A percentile compares a stretch with the other conserved stretches of the same genome.
Conservation (phyloP, 64 coral and sea anemone genomes). For the Stylophora pistillata region DNA sequence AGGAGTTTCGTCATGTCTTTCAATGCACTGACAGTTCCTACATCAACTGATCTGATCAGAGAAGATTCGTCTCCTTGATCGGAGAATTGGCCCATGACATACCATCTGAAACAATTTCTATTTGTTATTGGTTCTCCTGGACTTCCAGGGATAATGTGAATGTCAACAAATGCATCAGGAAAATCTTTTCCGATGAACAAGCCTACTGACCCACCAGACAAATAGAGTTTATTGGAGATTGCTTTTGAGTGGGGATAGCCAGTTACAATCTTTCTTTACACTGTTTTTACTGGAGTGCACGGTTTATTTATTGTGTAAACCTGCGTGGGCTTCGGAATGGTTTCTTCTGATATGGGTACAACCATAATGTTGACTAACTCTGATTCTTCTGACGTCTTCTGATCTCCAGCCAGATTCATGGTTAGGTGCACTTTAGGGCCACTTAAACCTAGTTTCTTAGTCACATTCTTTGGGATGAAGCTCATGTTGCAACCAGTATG, state of each 20-base stretch:
- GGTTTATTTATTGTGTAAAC: constrained; percentile 33
- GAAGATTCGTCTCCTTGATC: too few relatives aligned
- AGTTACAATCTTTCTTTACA: constrained; percentile 44
- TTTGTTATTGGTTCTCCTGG: too few relatives aligned
- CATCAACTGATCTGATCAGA: too few relatives aligned
- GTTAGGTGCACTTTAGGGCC: constrained; percentile 30
- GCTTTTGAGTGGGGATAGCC: constrained; percentile 39
- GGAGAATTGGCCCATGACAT: too few relatives aligned
- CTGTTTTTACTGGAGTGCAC: constrained; percentile 50
- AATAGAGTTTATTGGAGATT: constrained; percentile 39
- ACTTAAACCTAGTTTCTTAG: constrained; percentile 37
- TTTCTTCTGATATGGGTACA: constrained; percentile 1
- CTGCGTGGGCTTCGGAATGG: constrained; percentile 27
- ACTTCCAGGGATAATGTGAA: too few relatives aligned
- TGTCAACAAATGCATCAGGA: constrained; percentile 56
- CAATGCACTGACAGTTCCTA: too few relatives aligned
- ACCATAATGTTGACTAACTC: constrained; percentile 24
- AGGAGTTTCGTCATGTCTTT: constrained; percentile 61
- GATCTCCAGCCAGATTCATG: constrained; percentile 44
- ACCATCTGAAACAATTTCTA: too few relatives aligned
- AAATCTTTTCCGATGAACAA: constrained; percentile 53
- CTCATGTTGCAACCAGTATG: constrained; percentile 60
- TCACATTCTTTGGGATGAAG: constrained; percentile 44
- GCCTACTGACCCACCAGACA: constrained; percentile 54
- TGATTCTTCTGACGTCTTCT: constrained; percentile 40